Evolutionary conservation across 1,140 invertebrate genomes (phyloP).

Genomic region (Riptortus pedestris): DNA sequence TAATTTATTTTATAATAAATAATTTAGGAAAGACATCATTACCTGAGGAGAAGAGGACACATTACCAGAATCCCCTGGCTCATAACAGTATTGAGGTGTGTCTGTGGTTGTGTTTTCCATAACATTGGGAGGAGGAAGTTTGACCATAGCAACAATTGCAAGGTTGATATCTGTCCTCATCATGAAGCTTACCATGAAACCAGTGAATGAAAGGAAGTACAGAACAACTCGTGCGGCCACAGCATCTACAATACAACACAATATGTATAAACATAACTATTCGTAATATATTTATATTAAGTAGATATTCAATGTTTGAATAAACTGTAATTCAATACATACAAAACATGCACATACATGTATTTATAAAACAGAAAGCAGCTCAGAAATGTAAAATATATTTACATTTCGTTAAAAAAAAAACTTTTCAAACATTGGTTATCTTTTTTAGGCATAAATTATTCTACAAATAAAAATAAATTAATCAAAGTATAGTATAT

Average conservation of each 20-base stretch:
- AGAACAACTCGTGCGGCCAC: conserved; percentile 53
- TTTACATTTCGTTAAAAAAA: no score
- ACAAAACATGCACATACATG: no score
- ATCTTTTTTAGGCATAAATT: no score
- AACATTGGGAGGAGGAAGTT: conserved; percentile 32
- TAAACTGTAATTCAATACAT: no score
- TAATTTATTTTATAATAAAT: not conserved
- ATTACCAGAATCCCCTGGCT: conserved; percentile 21
- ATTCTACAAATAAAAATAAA: no score
- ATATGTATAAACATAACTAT: conserved; percentile 13
- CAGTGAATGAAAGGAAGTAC: conserved; percentile 58
- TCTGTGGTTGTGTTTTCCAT: conserved; percentile 28
- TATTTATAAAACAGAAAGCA: no score
- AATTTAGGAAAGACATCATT: not conserved
- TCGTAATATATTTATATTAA: no score
- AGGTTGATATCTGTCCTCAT: conserved; percentile 65
- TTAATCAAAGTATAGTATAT: no score
- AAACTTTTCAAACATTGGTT: no score
- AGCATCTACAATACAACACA: conserved; percentile 39
- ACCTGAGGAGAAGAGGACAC: not conserved
- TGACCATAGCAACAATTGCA: conserved; percentile 56
- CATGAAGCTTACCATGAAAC: conserved; percentile 63
- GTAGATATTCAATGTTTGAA: no score
- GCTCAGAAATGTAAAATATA: no score
- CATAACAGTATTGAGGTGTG: conserved; percentile 32